Evolutionary conservation across 2,888 invertebrate genomes (phyloP), one percentile per base, ranked within the genome.

Genomic region (Philonicus albiceps): DNA sequence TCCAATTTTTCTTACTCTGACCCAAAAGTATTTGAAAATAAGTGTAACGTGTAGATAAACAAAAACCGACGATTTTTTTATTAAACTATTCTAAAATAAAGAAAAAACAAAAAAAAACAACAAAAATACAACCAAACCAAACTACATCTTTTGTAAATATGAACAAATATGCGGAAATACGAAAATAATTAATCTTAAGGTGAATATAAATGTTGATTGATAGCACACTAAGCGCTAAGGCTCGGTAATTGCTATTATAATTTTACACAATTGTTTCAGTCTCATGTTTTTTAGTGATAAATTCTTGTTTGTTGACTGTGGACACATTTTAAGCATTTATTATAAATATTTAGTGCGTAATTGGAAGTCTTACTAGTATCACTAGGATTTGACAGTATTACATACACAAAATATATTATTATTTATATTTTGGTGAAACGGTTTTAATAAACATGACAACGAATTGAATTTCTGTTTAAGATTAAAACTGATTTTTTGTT

Each of bases 11-110:
- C 55, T 81, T 81, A 81, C 49, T 80, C n/a, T 80, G 49, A 43
- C 37, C 31, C 34, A 74, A 74, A 78, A 30, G 11, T n/a, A 64
- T 31, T 74, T 81, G 49, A 78, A 78, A 22, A 49, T 81, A 81
- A 34, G 19, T 81, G 81, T 81, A 80, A 64, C 78, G 78, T 81
- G 81, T 81, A 81, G 81, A 81, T 81, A 81, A 81, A 81, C 30
- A 22, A 53, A 53, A 64, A 64, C 64, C 19, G 81, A 74, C 49
- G 49, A 81, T 34, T 81, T 81, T n/a, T 81, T 43, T 81, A 81
- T 81, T 81, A 64, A 64, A 30, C 55, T 22, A 81, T 81, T 81
- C 81, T 81, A 81, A 64, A 81, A 13, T 8, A n/a, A 80, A 22
- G 31, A 5, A 40, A 74, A 13, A n/a, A 74, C n/a, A n/a, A n/a